These are phyloP conservation scores for Mormyrus hasselquistii DNA, from an alignment of 2,797 vertebrate genomes.

Conservation along the genomic window DNA sequence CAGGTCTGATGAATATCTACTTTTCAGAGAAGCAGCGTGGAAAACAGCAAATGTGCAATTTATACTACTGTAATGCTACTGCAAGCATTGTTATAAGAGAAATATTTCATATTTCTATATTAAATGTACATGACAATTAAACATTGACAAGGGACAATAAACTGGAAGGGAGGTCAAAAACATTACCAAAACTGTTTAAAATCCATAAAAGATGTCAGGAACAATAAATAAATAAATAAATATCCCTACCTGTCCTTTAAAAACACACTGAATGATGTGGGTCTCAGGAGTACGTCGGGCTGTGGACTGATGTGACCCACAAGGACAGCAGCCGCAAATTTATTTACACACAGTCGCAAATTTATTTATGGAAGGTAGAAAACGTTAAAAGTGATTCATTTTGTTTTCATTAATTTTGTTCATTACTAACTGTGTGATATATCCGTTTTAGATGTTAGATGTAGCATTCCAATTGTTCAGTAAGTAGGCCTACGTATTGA, in stretches of 20 bases:
- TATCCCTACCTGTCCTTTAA: neutral
- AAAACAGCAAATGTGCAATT: neutral
- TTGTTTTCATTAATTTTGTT: neutral
- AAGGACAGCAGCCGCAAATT: neutral
- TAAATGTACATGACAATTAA: neutral
- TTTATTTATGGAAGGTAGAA: neutral
- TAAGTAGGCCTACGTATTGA: neutral
- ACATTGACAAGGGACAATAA: neutral
- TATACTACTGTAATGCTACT: neutral
- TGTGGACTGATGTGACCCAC: neutral
- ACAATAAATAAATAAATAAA: neutral
- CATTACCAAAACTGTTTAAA: neutral
- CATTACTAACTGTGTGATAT: neutral
- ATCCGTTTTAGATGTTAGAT: neutral
- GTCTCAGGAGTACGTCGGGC: neutral
- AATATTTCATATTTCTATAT: neutral
- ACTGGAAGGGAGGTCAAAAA: neutral
- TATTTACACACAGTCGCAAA: neutral
- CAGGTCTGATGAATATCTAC: constrained; percentile 26
- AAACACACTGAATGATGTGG: neutral
- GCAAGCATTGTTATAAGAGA: neutral
- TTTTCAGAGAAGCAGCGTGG: neutral
- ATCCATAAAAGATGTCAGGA: neutral
- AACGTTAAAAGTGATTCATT: neutral
- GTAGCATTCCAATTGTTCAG: neutral